These are phyloP conservation scores for Myodes glareolus DNA, from an alignment of 2,113 vertebrate genomes.

Conservation along the genomic window DNA sequence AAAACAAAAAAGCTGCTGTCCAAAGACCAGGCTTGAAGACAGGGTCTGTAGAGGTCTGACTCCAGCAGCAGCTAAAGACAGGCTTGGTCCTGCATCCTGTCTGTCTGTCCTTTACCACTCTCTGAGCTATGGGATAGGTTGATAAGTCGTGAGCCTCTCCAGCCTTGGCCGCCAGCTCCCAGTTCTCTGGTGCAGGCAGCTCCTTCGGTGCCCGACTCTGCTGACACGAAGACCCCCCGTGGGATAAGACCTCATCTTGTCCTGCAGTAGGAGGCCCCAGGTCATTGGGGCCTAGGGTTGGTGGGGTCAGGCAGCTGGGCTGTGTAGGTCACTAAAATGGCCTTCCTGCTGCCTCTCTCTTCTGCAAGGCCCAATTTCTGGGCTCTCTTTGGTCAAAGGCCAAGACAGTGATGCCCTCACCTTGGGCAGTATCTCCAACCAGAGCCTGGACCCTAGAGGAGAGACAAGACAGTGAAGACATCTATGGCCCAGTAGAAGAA, in stretches of 20 bases:
- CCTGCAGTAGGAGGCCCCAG: neutral
- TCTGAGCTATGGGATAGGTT: neutral
- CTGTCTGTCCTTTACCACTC: neutral
- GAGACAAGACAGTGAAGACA: neutral
- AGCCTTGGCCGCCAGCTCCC: neutral
- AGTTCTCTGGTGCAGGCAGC: neutral
- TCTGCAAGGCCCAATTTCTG: neutral
- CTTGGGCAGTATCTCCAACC: neutral
- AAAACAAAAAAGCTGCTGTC: neutral
- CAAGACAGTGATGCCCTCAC: neutral
- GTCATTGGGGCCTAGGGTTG: neutral
- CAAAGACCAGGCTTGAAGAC: neutral
- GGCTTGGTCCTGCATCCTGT: accelerated
- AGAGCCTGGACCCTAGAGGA: neutral
- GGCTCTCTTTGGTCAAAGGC: neutral
- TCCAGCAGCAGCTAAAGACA: neutral
- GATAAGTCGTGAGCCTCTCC: neutral
- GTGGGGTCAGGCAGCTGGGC: neutral
- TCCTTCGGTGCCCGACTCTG: neutral
- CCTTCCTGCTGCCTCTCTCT: neutral
- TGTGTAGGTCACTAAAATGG: neutral
- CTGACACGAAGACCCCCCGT: neutral
- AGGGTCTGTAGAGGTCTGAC: neutral
- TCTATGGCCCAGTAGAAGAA: neutral
- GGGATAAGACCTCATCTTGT: neutral